Conservation (phyloP, 2,113 vertebrate species). For the Haemorhous mexicanus region DNA sequence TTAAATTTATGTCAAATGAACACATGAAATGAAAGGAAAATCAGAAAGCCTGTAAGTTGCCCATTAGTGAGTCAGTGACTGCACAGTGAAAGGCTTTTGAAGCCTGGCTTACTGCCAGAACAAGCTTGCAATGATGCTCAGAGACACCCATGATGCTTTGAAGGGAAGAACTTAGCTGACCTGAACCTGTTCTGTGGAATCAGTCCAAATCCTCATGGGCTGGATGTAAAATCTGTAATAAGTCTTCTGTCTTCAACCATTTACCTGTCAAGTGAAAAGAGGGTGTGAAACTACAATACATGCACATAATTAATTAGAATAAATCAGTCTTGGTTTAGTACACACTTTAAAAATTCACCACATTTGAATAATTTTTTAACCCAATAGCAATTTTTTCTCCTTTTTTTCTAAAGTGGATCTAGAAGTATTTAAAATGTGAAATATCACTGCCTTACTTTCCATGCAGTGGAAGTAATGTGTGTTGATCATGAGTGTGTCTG, state of each 20-base stretch:
- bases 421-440: background rate
- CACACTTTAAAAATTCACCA: background rate
- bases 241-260: conserved; percentile 69
- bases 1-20: conserved; percentile 88
- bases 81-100: conserved; percentile 82
- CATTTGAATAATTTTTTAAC: background rate
- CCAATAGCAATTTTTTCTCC: background rate
- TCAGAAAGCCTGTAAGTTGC: conserved; percentile 84
- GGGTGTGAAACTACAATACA: conserved; percentile 5
- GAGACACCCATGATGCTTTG: conserved; percentile 82
- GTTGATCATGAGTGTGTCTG: background rate
- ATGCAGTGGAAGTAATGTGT: background rate
- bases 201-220: conserved; percentile 75
- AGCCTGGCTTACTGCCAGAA: conserved; percentile 83
- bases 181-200: conserved; percentile 76
- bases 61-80: conserved; percentile 85
- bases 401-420: background rate
- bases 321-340: background rate
- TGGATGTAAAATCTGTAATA: conserved; percentile 75
- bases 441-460: background rate
- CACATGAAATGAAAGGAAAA: conserved; percentile 82
- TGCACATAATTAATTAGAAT: conserved; percentile 58
- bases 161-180: conserved; percentile 80
- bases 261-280: conserved; percentile 73
- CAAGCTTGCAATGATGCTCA: conserved; percentile 78